A percentile compares a stretch with the other conserved stretches of the same genome.
These are phyloP conservation scores for Psittacula echo DNA, from an alignment of 2,797 vertebrate species.

Conservation along the genomic window DNA sequence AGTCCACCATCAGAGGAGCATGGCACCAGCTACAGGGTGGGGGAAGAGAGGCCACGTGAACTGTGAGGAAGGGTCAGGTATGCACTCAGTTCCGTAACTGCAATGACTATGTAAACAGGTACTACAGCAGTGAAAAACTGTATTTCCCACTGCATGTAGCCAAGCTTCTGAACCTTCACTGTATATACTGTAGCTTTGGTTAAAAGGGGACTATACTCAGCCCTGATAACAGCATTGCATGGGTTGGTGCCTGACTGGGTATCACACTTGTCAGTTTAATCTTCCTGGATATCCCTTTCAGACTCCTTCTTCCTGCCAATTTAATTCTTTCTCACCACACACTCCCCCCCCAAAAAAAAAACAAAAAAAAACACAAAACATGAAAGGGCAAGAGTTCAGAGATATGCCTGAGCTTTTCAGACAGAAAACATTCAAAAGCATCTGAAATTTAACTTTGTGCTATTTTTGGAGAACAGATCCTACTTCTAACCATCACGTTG, in stretches of 20 bases:
- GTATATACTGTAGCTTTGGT: neutral
- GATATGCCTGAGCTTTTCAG: neutral
- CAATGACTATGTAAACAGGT: neutral
- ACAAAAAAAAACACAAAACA: too few species aligned
- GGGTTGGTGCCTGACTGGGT: neutral
- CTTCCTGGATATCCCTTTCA: neutral
- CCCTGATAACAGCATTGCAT: neutral
- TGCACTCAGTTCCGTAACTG: neutral
- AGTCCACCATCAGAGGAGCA: neutral
- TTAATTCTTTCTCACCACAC: neutral
- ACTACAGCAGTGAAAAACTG: neutral
- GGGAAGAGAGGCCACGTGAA: neutral
- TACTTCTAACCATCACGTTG: neutral
- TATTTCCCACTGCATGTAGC: neutral
- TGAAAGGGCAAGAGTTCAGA: neutral
- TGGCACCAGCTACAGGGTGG: neutral
- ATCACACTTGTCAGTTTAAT: neutral
- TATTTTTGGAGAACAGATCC: neutral
- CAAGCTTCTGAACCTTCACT: neutral
- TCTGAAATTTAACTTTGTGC: neutral
- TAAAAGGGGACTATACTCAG: neutral
- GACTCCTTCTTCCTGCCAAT: neutral
- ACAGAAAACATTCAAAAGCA: neutral
- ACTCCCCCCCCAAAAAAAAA: too few species aligned
- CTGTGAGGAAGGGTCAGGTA: neutral